Evolutionary conservation across 37 sponge, comb jelly and placozoan genomes (phyloP).

Genomic region (Beroe ovata): DNA sequence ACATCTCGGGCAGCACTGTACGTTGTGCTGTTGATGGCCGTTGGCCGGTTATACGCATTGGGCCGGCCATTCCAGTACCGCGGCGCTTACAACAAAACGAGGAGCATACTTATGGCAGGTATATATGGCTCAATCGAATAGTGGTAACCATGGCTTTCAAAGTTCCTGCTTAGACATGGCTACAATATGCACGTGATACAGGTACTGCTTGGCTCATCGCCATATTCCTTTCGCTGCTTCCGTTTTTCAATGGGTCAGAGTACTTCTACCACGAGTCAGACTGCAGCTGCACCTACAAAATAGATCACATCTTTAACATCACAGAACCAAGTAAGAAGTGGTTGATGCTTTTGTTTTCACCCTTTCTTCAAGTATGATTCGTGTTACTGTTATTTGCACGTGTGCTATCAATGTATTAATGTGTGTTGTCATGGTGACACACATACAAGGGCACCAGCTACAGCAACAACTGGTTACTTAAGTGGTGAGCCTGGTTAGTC

Average conservation of each 20-base stretch:
- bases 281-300: slow-evolving; percentile 28
- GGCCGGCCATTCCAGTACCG: slow-evolving; percentile 40
- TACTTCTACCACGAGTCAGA: slow-evolving; percentile 2
- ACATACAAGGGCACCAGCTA: no score
- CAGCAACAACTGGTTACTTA: no score
- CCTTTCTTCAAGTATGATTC: background rate
- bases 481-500: no score
- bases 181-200: no score
- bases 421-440: no score
- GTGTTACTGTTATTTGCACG: no score
- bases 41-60: slow-evolving; percentile 29
- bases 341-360: background rate
- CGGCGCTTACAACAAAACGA: background rate
- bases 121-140: no score
- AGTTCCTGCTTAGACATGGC: no score
- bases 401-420: no score
- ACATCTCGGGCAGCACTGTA: slow-evolving; percentile 30
- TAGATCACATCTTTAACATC: slow-evolving; percentile 55
- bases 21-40: slow-evolving; percentile 28
- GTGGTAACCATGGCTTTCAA: no score
- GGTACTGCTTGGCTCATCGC: background rate
- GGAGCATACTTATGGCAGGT: background rate
- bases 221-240: background rate
- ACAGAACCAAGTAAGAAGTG: slow-evolving; percentile 8
- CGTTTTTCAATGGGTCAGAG: background rate